phyloP scores from a whole-genome alignment of 2,888 invertebrate species.

The Escarpia spicata region DNA sequence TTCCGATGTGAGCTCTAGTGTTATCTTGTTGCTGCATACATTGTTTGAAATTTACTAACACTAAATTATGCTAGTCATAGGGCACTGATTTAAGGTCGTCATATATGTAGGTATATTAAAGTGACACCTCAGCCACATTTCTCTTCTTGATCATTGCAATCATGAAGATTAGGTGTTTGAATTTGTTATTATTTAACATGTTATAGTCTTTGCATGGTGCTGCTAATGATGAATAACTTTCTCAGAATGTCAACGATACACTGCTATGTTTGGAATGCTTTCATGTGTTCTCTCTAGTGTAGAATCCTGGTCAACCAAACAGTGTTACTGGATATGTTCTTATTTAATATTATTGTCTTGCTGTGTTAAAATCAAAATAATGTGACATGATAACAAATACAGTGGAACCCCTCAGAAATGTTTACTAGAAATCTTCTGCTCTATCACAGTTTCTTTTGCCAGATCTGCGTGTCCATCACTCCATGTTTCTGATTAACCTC shows the following conservation, averaged over 20 bases:
- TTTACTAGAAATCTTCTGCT: no score
- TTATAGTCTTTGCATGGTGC: no score
- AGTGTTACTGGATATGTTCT: background rate
- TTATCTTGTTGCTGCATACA: background rate
- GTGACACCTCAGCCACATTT: background rate
- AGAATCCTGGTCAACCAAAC: background rate
- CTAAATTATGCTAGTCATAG: constrained; percentile 10
- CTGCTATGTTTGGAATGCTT: background rate
- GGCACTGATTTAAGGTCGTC: background rate
- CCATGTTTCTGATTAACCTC: no score
- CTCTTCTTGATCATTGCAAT: background rate
- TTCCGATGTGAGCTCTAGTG: background rate
- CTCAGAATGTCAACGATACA: background rate
- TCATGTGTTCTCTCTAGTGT: background rate
- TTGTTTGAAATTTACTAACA: background rate
- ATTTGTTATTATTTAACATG: background rate
- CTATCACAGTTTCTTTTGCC: no score
- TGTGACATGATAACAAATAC: background rate
- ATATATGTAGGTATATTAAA: background rate
- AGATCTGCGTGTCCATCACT: no score
- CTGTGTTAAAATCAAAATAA: background rate
- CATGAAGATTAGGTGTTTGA: background rate
- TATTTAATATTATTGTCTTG: background rate
- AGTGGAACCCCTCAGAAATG: no score
- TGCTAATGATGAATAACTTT: background rate